These are phyloP conservation scores for Axis porcinus DNA, from an alignment of 2,113 vertebrate genomes.

Conservation along the genomic window DNA sequence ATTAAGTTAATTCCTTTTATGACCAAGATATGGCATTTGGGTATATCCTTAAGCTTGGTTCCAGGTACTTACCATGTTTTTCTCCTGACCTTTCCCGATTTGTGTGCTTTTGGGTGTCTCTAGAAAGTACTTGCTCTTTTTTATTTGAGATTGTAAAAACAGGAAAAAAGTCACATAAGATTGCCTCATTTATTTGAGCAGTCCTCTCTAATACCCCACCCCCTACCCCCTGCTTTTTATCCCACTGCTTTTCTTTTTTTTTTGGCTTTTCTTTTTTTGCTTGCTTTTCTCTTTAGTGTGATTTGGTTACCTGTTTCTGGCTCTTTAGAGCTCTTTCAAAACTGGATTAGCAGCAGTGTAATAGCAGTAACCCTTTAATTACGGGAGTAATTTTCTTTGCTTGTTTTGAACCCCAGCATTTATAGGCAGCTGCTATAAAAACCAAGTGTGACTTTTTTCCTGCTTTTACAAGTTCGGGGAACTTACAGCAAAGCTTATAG, in stretches of 20 bases:
- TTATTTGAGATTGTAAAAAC: background rate
- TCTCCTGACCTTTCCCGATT: background rate
- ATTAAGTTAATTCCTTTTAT: conserved; percentile 18
- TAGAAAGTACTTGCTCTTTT: conserved; percentile 7
- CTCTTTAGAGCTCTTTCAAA: conserved; percentile 1
- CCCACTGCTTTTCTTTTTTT: background rate
- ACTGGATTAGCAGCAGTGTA: conserved; percentile 57
- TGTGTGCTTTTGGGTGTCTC: background rate
- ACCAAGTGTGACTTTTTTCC: conserved; percentile 42
- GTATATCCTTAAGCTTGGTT: conserved; percentile 22
- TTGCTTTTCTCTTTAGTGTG: conserved; percentile 1
- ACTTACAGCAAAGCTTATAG: background rate
- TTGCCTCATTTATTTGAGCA: background rate
- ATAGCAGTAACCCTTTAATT: conserved; percentile 66
- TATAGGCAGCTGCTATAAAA: conserved; percentile 47
- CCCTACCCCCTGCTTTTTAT: background rate
- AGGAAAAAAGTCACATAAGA: background rate
- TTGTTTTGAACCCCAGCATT: conserved; percentile 65
- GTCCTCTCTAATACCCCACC: background rate
- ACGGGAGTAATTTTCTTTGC: conserved; percentile 57
- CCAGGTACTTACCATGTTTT: background rate
- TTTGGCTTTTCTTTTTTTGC: no score
- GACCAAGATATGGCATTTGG: background rate
- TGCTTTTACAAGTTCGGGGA: conserved; percentile 30
- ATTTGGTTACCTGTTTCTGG: conserved; percentile 35